phyloP scores from a whole-genome alignment of 2,888 invertebrate genomes.

The Synergus itoensis region DNA sequence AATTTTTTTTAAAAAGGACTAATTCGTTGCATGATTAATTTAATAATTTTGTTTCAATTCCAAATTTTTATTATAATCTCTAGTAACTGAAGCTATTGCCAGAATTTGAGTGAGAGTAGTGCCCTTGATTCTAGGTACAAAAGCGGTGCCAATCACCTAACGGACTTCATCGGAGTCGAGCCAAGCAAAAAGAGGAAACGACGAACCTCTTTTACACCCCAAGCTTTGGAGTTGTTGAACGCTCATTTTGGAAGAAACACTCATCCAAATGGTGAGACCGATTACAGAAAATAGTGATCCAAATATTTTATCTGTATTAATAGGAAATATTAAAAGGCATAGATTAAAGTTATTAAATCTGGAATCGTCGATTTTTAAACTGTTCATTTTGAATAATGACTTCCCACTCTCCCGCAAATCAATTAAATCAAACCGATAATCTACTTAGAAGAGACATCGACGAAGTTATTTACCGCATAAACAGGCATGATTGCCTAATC shows the following conservation, averaged over 20 bases:
- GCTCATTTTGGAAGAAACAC: conserved; percentile 98
- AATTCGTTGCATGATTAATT: background rate
- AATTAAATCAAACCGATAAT: conserved; percentile 22
- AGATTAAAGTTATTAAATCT: no score
- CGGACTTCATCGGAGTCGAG: conserved; percentile 97
- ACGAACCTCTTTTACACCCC: conserved; percentile 97
- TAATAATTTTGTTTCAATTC: background rate
- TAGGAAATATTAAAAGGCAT: no score
- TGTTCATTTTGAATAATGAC: background rate
- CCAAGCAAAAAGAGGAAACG: conserved; percentile 98
- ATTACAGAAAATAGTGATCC: background rate
- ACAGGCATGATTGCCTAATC: conserved; percentile 46
- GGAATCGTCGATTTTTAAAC: no score
- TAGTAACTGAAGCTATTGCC: conserved; percentile 51
- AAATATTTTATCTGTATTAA: no score
- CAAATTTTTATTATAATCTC: background rate
- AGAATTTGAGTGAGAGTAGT: conserved; percentile 75
- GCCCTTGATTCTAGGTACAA: conserved; percentile 87
- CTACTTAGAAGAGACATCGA: conserved; percentile 28
- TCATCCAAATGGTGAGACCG: conserved; percentile 93
- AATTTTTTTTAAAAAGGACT: background rate
- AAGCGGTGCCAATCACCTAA: conserved; percentile 94
- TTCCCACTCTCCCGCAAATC: background rate
- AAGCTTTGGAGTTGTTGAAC: conserved; percentile 95
- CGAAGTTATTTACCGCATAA: conserved; percentile 33